Evolutionary conservation across 2,888 invertebrate species (phyloP).

Genomic region (Acleris holmiana): DNA sequence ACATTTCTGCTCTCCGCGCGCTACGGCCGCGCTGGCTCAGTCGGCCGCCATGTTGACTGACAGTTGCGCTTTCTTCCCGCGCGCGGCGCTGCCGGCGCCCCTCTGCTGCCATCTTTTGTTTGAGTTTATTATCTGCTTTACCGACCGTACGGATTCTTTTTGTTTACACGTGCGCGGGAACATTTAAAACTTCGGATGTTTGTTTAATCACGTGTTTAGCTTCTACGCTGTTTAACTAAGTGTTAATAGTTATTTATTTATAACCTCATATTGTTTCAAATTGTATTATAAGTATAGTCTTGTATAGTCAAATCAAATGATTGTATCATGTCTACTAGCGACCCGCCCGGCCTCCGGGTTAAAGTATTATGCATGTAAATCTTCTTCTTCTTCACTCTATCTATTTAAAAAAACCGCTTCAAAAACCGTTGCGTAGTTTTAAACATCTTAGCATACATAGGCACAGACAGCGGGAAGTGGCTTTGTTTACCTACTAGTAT

Average conservation of each 20-base stretch:
- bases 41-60: constrained; percentile 86
- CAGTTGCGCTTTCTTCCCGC: constrained; percentile 48
- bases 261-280: too few relatives aligned
- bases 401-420: too few relatives aligned
- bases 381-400: too few relatives aligned
- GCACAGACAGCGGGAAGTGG: too few relatives aligned
- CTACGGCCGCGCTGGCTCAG: constrained; percentile 78
- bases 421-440: too few relatives aligned
- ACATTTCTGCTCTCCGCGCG: constrained; percentile 81
- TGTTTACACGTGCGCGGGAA: constrained; percentile 58
- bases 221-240: too few relatives aligned
- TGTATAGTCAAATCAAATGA: not conserved
- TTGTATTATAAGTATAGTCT: not conserved
- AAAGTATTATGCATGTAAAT: too few relatives aligned
- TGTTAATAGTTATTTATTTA: too few relatives aligned
- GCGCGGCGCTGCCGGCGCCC: constrained; percentile 71
- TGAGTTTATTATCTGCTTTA: constrained; percentile 66
- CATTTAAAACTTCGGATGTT: constrained; percentile 46
- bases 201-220: constrained; percentile 1
- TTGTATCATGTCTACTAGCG: constrained; percentile 38
- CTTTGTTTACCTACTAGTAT: too few relatives aligned
- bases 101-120: constrained; percentile 68
- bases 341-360: too few relatives aligned
- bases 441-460: too few relatives aligned
- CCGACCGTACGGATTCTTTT: constrained; percentile 53